Evolutionary conservation across 2,797 vertebrate genomes (phyloP).

Genomic region (Chaenodraco wilsoni): DNA sequence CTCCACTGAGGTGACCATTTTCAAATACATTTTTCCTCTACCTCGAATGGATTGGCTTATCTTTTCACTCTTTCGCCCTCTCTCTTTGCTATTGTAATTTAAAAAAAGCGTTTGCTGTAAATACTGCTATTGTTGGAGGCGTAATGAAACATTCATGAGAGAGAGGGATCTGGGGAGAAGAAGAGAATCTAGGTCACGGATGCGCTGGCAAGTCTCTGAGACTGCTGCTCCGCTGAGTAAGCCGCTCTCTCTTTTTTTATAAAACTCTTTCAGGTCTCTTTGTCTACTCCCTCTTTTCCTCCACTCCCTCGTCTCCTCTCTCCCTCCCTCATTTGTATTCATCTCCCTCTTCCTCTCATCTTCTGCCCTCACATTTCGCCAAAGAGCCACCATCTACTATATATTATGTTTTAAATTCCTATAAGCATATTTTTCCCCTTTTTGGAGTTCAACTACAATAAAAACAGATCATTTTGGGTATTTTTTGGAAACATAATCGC

Average conservation of each 20-base stretch:
- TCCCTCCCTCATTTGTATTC: slow-evolving; percentile 50
- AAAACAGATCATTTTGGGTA: neutral
- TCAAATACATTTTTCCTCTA: slow-evolving; percentile 68
- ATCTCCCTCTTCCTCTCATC: slow-evolving; percentile 41
- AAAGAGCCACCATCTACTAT: slow-evolving; percentile 28
- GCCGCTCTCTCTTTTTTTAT: slow-evolving; percentile 47
- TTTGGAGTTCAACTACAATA: slow-evolving; percentile 1
- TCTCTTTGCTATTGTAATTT: slow-evolving; percentile 64
- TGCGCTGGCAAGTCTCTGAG: slow-evolving; percentile 71
- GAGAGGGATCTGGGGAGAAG: slow-evolving; percentile 76
- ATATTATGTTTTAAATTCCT: slow-evolving; percentile 16
- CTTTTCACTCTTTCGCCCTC: neutral
- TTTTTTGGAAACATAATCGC: neutral
- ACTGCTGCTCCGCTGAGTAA: slow-evolving; percentile 66
- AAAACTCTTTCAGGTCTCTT: slow-evolving; percentile 57
- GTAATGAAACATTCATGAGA: slow-evolving; percentile 86
- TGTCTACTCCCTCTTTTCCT: slow-evolving; percentile 47
- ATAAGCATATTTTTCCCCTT: neutral
- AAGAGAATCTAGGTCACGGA: slow-evolving; percentile 84
- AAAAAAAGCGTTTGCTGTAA: slow-evolving; percentile 75
- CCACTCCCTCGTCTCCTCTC: slow-evolving; percentile 22
- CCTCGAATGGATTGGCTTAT: slow-evolving; percentile 53
- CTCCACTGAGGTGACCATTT: slow-evolving; percentile 63
- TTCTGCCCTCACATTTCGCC: slow-evolving; percentile 52
- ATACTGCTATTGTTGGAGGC: slow-evolving; percentile 82